Conservation (phyloP, 2,113 vertebrate species). For the Struthidea cinerea region DNA sequence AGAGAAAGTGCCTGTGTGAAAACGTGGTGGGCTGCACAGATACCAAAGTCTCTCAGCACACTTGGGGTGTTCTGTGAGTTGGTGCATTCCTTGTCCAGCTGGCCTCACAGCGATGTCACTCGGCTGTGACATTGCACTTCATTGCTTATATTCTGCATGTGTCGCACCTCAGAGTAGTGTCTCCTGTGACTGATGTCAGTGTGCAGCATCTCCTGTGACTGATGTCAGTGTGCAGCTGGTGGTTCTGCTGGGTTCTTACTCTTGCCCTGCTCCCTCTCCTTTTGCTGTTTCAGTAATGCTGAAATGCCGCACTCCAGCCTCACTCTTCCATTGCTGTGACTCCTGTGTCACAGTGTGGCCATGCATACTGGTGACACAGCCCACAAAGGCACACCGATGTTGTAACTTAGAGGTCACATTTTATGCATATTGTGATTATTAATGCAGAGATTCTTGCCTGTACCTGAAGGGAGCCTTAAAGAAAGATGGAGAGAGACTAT, state of each 20-base stretch:
- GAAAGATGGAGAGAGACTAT: not conserved
- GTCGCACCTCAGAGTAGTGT: not conserved
- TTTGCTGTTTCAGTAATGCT: not conserved
- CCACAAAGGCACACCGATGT: too few relatives aligned
- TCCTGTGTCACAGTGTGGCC: not conserved
- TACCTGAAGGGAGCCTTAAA: not conserved
- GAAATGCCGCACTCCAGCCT: not conserved
- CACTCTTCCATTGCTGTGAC: not conserved
- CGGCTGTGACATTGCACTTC: not conserved
- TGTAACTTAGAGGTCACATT: not conserved
- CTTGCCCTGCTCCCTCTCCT: not conserved
- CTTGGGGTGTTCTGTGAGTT: too few relatives aligned
- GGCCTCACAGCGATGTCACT: not conserved
- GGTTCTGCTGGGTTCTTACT: not conserved
- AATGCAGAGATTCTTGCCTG: not conserved
- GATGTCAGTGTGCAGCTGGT: not conserved
- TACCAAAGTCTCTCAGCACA: not conserved
- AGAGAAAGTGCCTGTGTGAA: not conserved
- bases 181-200: not conserved
- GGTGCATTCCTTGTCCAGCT: too few relatives aligned
- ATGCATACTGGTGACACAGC: not conserved
- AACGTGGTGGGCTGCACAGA: accelerated
- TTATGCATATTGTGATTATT: not conserved
- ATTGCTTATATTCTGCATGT: not conserved
- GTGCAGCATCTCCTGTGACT: not conserved